Evolutionary conservation across 2,113 vertebrate genomes (phyloP).

Genomic region (Chaenogobius annularis): DNA sequence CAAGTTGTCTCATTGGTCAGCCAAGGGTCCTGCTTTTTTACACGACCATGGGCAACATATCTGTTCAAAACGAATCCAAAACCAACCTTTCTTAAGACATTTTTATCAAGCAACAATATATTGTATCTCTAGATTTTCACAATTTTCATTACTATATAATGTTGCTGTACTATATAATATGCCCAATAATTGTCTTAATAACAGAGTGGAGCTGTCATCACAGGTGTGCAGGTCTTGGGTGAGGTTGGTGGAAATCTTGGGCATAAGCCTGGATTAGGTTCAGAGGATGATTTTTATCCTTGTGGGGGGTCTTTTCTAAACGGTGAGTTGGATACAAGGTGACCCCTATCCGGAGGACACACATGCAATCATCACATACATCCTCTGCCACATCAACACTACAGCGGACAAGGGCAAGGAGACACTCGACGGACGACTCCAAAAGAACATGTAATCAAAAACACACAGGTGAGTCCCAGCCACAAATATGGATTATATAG

Average conservation of each 20-base stretch:
- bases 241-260: conserved; percentile 60
- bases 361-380: conserved; percentile 31
- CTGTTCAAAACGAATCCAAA: too few species aligned
- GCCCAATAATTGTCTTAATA: background rate
- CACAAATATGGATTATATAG: conserved; percentile 66
- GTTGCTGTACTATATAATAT: too few species aligned
- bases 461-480: conserved; percentile 57
- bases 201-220: background rate
- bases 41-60: too few species aligned
- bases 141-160: too few species aligned
- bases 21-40: too few species aligned
- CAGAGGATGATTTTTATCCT: conserved; percentile 77
- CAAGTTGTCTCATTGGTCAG: too few species aligned
- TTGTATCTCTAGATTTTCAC: too few species aligned
- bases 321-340: conserved; percentile 72
- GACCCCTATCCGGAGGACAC: conserved; percentile 64
- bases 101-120: too few species aligned
- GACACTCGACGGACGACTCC: conserved; percentile 22
- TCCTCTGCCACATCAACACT: conserved; percentile 29
- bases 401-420: conserved; percentile 23
- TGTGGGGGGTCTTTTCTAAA: conserved; percentile 72
- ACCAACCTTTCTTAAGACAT: too few species aligned
- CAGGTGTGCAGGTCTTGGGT: conserved; percentile 14
- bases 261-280: conserved; percentile 77
- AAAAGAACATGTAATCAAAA: conserved; percentile 32